Evolutionary conservation across 2,113 vertebrate species (phyloP).

Genomic region (Nothoprocta pentlandii): DNA sequence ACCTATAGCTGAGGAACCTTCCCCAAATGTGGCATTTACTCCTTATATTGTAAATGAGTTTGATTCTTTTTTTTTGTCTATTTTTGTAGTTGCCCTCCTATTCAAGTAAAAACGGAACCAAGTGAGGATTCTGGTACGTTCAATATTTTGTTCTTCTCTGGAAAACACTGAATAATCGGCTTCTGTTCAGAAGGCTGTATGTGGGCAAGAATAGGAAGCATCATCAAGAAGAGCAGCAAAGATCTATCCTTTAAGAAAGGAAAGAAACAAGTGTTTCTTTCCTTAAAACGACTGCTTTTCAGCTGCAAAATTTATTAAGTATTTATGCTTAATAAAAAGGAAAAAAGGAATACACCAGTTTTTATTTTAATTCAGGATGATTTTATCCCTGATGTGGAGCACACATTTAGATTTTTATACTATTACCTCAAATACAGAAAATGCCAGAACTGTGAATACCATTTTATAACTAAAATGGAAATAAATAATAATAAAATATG

Average conservation of each 20-base stretch:
- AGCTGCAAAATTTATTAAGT: background rate
- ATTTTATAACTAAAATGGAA: background rate
- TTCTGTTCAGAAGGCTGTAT: background rate
- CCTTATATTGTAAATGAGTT: background rate
- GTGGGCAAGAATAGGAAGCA: background rate
- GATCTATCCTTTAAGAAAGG: background rate
- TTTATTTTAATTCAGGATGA: background rate
- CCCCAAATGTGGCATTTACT: background rate
- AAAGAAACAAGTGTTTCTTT: background rate
- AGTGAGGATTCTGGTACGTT: slow-evolving; percentile 80
- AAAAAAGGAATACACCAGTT: background rate
- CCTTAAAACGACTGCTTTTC: background rate
- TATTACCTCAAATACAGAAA: background rate
- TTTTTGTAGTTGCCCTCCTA: slow-evolving; percentile 70
- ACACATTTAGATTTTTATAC: background rate
- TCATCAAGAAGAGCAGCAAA: background rate
- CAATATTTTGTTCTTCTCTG: background rate
- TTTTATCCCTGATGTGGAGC: background rate
- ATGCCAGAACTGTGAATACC: background rate
- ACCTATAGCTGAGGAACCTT: background rate
- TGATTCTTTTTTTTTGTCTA: background rate
- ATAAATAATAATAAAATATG: background rate
- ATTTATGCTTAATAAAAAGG: background rate
- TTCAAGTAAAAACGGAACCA: slow-evolving; percentile 82
- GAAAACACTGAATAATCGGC: background rate